Base-by-base conservation (phyloP, 2,113 vertebrate genomes). In the Tachuris rubrigastra region DNA sequence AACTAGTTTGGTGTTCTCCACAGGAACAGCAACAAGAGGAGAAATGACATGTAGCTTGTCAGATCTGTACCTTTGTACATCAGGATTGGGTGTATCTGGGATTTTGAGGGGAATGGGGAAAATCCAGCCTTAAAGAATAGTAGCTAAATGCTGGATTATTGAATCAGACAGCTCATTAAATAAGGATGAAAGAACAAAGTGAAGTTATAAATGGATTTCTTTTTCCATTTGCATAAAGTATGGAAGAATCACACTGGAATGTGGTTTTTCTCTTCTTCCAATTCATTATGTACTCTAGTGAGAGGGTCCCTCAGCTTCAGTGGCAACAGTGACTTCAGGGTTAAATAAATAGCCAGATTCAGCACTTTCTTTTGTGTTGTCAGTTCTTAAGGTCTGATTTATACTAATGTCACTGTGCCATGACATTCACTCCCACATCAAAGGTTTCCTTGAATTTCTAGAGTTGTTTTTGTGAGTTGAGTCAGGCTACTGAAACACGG, bases 201-300 rank as follows among this genome's bases (percentile, higher is more conserved):
- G 37, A 81, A 66, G 65, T 66, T 71, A 49, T 41, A 66, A 74
- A 60, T 58, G n/a, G 22, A 35, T 62, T 85, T 90, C 41, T 79
- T 78, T 60, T 37, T 5, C n/a, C 17, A 20, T 85, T 74, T 85
- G 30, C 25, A 52, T n/a, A 12, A 72, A 55, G 62, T 27, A 24
- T 31, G 56, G 65, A 59, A 47, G 42, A 41, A 37, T 49, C 0
- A 0, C 10, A 2, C 25, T 50, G 59, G 24, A 41, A 6, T 23
- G 20, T 15, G n/a, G 17, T 18, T 83, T 78, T 74, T 62, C 35
- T 59, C 33, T 69, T 77, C 50, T 77, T 67, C 12, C 55, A 14
- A 1, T 33, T 74, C 3, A 6, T 77, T 35, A 9, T 0, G 4
- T 6, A 1, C 33, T 30, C 42, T 3, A 4, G 42, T 22, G 33